Base-by-base conservation (phyloP, 2,113 vertebrate species). In the Neomonachus schauinslandi region DNA sequence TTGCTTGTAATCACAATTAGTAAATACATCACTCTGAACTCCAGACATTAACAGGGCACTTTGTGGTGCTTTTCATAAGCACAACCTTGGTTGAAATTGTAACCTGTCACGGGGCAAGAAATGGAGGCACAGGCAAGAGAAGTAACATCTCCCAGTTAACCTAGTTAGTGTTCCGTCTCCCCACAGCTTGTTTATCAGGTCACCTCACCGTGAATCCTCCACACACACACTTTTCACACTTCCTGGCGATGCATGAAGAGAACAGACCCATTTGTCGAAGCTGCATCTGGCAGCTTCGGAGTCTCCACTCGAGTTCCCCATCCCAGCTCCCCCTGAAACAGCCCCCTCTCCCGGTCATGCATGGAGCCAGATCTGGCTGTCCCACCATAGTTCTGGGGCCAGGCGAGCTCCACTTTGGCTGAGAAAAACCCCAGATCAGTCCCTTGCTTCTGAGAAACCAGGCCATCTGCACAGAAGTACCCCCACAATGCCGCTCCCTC, bases 381-480 rank as follows among this genome's bases (percentile, higher is more conserved):
- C 76, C 42, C 26, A 19, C 39, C 18, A 7, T 9, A 51, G 4
- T 46, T 19, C 42, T 7, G 5, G 53, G 49, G 59, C 57, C 65
- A 53, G 61, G 26, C 15, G 0, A 80, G 81, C 31, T 19, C 69
- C 55, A 24, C 0, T 80, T 39, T 69, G 83, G 24, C 69, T 10
- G 46, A 85, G 80, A 26, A 97, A 59, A 81, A 31, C 46, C 39
- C 94, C 82, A 39, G 11, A 39, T 31, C 95, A 82, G 63, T 46
- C 96, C 39, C 65, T 95, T 18, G 59, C 84, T 96, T 79, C 71
- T 92, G 71, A 92, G 82, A 97, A 85, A 69, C 55, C 80, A 63
- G 51, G 89, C 92, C 91, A 96, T 84, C 93, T 84, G 86, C 16
- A 11, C 72, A 28, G 2, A 49, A 71, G 96, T 53, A 26, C 39